Percentiles rank a stretch among this genome's conserved stretches.
phyloP scores from a whole-genome alignment of 2,888 invertebrate genomes.

The Alviniconcha strummeri region DNA sequence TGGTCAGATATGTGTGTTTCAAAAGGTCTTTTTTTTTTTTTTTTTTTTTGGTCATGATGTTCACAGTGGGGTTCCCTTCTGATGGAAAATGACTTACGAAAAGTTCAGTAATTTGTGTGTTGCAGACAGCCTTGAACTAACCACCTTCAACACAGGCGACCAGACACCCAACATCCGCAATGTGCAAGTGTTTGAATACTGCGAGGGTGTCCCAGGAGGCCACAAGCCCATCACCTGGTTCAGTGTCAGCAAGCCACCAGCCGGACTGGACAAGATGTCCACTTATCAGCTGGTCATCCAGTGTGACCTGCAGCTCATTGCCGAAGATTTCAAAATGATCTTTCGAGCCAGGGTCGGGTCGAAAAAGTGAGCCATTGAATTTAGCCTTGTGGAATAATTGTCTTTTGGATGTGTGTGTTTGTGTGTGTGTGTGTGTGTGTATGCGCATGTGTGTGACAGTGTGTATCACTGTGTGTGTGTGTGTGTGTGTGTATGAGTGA shows the following conservation, averaged over 20 bases:
- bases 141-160: slow-evolving; percentile 75
- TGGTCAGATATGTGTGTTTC: neutral
- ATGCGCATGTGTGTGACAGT: slow-evolving; percentile 5
- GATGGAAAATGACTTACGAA: too few relatives aligned
- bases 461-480: slow-evolving; percentile 4
- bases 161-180: slow-evolving; percentile 72
- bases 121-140: slow-evolving; percentile 75
- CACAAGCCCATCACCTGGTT: slow-evolving; percentile 66
- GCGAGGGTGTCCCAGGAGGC: slow-evolving; percentile 66
- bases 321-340: slow-evolving; percentile 77
- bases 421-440: neutral
- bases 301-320: slow-evolving; percentile 75
- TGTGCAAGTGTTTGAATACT: slow-evolving; percentile 72
- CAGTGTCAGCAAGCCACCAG: slow-evolving; percentile 64
- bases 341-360: slow-evolving; percentile 72
- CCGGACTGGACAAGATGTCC: slow-evolving; percentile 69
- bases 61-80: too few relatives aligned
- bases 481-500: slow-evolving; percentile 1
- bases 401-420: neutral
- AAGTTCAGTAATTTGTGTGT: slow-evolving; percentile 5
- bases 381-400: neutral
- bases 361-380: slow-evolving; percentile 50
- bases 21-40: neutral
- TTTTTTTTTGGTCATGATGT: neutral
- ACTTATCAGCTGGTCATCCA: slow-evolving; percentile 74